These are phyloP conservation scores for Punctoribates punctum DNA, from an alignment of 2,888 invertebrate genomes.

Conservation along the genomic window DNA sequence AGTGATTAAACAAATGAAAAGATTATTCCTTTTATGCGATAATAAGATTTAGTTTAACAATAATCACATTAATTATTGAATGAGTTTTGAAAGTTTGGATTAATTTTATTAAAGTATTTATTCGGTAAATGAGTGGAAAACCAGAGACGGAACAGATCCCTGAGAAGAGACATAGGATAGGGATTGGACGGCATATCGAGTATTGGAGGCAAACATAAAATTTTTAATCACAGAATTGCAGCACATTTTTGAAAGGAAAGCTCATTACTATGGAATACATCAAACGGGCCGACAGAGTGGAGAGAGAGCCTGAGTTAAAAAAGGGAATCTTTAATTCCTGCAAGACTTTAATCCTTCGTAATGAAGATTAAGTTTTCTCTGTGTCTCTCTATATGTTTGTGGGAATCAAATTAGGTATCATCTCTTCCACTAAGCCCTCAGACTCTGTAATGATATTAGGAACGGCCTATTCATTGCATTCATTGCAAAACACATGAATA, in stretches of 20 bases:
- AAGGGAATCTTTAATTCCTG: conserved; percentile 35
- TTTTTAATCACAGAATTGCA: conserved; percentile 32
- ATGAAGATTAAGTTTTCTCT: conserved; percentile 46
- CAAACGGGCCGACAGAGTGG: conserved; percentile 6
- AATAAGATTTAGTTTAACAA: conserved; percentile 24
- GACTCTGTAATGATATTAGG: conserved; percentile 29
- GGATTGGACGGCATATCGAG: background rate
- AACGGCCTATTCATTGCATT: conserved; percentile 22
- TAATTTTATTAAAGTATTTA: background rate
- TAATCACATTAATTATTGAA: conserved; percentile 34
- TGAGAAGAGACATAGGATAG: background rate
- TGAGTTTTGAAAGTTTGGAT: conserved; percentile 28
- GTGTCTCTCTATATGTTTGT: conserved; percentile 23
- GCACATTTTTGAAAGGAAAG: conserved; percentile 28
- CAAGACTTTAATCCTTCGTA: conserved; percentile 46
- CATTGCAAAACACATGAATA: conserved; percentile 22
- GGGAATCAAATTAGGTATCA: conserved; percentile 37
- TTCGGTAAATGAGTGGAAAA: background rate
- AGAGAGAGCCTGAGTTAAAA: background rate
- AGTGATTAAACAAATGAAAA: background rate
- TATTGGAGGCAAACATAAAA: background rate
- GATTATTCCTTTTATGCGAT: conserved; percentile 1
- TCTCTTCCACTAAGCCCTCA: conserved; percentile 25
- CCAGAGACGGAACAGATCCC: background rate
- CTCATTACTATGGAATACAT: conserved; percentile 28